phyloP scores from a whole-genome alignment of 2,113 vertebrate genomes.

The Gulo gulo region DNA sequence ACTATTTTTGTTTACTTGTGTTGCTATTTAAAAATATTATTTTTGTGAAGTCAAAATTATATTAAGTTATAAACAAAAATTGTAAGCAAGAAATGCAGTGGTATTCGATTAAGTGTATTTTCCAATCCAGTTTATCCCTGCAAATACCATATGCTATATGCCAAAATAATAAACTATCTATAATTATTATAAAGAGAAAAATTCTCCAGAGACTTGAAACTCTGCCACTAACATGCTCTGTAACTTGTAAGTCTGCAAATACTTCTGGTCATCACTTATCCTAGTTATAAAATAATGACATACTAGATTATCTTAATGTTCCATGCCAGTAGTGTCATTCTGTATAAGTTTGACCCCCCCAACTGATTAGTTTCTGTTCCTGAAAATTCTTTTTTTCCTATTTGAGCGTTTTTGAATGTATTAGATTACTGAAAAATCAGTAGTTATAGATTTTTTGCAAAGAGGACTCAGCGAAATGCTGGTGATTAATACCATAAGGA shows the following conservation, averaged over 20 bases:
- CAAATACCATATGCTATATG: background rate
- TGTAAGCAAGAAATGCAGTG: background rate
- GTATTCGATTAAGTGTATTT: background rate
- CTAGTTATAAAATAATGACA: background rate
- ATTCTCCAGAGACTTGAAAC: background rate
- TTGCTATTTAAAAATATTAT: background rate
- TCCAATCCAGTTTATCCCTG: background rate
- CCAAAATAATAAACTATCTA: constrained; percentile 21
- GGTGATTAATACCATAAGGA: background rate
- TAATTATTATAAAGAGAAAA: constrained; percentile 7
- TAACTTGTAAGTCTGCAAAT: background rate
- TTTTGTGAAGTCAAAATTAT: background rate
- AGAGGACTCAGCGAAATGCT: background rate
- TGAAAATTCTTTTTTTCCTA: background rate
- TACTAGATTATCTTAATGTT: background rate
- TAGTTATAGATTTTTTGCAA: constrained; percentile 3
- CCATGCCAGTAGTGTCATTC: background rate
- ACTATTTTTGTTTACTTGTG: background rate
- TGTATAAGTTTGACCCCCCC: background rate
- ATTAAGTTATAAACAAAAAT: background rate
- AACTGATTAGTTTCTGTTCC: background rate
- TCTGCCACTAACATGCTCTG: background rate
- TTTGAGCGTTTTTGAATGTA: background rate
- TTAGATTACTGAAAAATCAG: background rate
- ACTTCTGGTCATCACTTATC: background rate